Base-by-base conservation (phyloP, 23 tunicate species). In the Ciona savignyi region DNA sequence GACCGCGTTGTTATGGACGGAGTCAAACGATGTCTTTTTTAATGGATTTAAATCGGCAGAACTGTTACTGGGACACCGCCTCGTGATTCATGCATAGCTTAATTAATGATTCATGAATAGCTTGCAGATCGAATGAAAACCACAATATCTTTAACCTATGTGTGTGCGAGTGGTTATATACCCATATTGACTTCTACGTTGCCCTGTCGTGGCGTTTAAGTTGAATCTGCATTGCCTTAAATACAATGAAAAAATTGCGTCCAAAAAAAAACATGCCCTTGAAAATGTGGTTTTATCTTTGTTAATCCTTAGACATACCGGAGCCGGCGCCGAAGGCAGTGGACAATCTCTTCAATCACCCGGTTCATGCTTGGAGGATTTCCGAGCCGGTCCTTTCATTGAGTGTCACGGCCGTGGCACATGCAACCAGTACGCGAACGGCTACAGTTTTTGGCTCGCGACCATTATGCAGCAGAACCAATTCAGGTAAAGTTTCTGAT, bases 301-400 rank as follows among this genome's bases (percentile, higher is more conserved):
- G 97, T n/a, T n/a, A n/a, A n/a, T n/a, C n/a, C 70, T 70, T 3
- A 74, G 81, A 87, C 89, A 90, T 82, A 90, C 97, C 19, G 78
- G 91, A 30, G 97, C 97, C 9, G 97, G 97, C 4, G 97, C 97
- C 25, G 97, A 90, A 51, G 97, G 97, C 26, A 83, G 97, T 27
- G 97, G 97, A 9, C 97, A 90, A 51, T 76, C 86, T 1, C 73
- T 90, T 1, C 97, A 90, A 35, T 90, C 97, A 6, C 97, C 97
- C 11, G 97, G 97, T 28, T 90, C 97, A 2, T 90, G 97, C 33
- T 51, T 90, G 42, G 97, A 90, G 62, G 97, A 90, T 64, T 90
- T 90, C 83, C 72, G 97, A 22, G 97, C 97, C 27, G 88, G 86
- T 3, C 97, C 97, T 29, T 90, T 90, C 78, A 70, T 90, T 78